These are phyloP conservation scores for Aplodontia rufa DNA, from an alignment of 2,113 vertebrate species.

Conservation along the genomic window DNA sequence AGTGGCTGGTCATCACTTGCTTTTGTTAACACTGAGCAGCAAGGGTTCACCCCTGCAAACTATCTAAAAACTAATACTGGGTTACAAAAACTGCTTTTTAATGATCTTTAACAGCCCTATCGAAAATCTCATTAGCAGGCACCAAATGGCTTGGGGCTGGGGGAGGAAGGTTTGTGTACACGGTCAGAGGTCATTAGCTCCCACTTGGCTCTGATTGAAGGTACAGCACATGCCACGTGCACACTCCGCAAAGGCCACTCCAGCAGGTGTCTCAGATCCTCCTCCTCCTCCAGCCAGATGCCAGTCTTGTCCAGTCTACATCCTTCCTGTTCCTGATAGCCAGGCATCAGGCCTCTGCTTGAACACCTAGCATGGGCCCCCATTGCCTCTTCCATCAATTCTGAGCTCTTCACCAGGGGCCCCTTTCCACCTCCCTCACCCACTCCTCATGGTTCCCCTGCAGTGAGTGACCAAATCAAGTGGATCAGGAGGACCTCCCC, in stretches of 20 bases:
- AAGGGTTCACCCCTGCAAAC: constrained; percentile 68
- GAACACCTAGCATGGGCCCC: neutral
- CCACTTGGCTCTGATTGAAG: constrained; percentile 32
- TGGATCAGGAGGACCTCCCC: neutral
- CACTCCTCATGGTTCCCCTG: neutral
- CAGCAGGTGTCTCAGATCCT: neutral
- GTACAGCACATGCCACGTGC: neutral
- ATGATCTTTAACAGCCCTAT: constrained; percentile 75
- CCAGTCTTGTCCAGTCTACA: neutral
- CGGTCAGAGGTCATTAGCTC: constrained; percentile 55
- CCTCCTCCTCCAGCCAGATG: neutral
- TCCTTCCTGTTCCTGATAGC: neutral
- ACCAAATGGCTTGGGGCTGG: constrained; percentile 61
- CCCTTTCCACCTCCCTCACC: neutral
- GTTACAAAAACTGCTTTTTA: constrained; percentile 79
- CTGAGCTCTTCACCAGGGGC: neutral
- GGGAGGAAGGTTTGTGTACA: constrained; percentile 50
- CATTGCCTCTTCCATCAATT: neutral
- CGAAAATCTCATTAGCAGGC: constrained; percentile 82
- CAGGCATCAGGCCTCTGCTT: neutral
- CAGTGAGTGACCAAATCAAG: neutral
- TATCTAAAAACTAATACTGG: constrained; percentile 79
- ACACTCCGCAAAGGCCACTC: no score
- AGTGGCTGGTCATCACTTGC: constrained; percentile 35
- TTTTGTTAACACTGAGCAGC: constrained; percentile 67